Base-by-base conservation (phyloP, 2,888 invertebrate genomes). In the Calliopum simillimum region DNA sequence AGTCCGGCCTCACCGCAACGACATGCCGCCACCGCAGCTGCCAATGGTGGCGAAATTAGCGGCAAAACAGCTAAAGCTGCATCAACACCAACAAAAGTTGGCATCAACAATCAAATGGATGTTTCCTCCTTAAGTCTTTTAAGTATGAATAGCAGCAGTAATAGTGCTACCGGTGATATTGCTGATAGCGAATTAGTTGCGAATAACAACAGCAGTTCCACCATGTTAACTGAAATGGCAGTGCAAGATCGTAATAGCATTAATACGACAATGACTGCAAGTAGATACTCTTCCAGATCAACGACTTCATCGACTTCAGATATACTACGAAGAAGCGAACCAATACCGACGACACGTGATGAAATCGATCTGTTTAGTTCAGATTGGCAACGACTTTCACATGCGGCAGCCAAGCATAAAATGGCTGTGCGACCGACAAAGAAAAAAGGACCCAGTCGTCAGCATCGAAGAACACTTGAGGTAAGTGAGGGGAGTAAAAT, bases 381-480 rank as follows among this genome's bases (percentile, higher is more conserved):
- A 14, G 79, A 82, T 44, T 81, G 81, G 46, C 81, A 82, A 56
- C 91, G 92, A 70, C 88, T 94, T 78, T 93, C 92, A 80, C 94
- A 94, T 86, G 91, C 92, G 72, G 94, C 94, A 59, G 94, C 94
- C 70, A 90, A 89, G 78, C 94, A 94, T 87, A 92, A 92, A 87
- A 94, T 94, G 89, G 90, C 94, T 62, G 90, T 94, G 71, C 88
- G 92, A 59, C 94, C 94, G 25, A 89, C 91, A 73, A 89, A 93
- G 78, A 93, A 92, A 71, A 92, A 93, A 83, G 93, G 92, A 73
- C 91, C 92, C 33, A 92, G 93, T 5, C 85, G 92, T 63, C 86
- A 91, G 71, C 88, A 91, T 79, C 90, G 91, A 84, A 88, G 90
- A 83, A 88, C 87, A 14, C 83, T 87, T 70, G 88, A 88, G 85